Base-by-base conservation (phyloP, 2,888 invertebrate species). In the Ophion obscuratus region DNA sequence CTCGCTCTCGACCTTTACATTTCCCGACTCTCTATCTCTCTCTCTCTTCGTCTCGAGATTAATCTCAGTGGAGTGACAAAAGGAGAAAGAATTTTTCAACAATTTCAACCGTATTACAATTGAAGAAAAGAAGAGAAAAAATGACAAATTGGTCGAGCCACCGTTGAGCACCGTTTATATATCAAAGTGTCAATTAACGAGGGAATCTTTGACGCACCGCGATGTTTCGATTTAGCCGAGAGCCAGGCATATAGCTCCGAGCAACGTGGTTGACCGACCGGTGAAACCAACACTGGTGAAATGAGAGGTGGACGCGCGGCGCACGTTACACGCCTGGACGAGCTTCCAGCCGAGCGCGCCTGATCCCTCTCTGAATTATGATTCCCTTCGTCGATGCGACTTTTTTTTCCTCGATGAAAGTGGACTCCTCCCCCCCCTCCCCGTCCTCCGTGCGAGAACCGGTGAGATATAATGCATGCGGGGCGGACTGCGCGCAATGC, bases 361-460 rank as follows among this genome's bases (percentile, higher is more conserved):
- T 79, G 36, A 83, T 85, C 20, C 62, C 40, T 31, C 71, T 31
- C 71, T 67, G 80, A 79, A 76, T 85, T 80, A 83, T 76, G 77
- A 81, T 73, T 83, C 44, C 11, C 74, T 70, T 71, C 31, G 31
- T 66, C 27, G 59, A 44, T 74, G 27, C 40, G 17, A 17, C 44
- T 70, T 79, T 70, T 71, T 59, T 31, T 61, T 20, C 27, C 36
- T n/a, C 53, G n/a, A 53, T 47, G 24, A 71, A 71, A 71, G 71
- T 62, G 27, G 40, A 61, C 20, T 40, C n/a, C 9, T 24, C 24
- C 24, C 24, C 24, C 24, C 24, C 24, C 24, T 1, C 36, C 31
- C 68, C 31, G 31, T 44, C 31, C 27, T 47, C n/a, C 20, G n/a
- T 36, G 31, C 47, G 1, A 31, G 61, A 10, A 36, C 61, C 62